Evolutionary conservation across 1,140 invertebrate species (phyloP).

Genomic region (Paralvinella palmiformis): DNA sequence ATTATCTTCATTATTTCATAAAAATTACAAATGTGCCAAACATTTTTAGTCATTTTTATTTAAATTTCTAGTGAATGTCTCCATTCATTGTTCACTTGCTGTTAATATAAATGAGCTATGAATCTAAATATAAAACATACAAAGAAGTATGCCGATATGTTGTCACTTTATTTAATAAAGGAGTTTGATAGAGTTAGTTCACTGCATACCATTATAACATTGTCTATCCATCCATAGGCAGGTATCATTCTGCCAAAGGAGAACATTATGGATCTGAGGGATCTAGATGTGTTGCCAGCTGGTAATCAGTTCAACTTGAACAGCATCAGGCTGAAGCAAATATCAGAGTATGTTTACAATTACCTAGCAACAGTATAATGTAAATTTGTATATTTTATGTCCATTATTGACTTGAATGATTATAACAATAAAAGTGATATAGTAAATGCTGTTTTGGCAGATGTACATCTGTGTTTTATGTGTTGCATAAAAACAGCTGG

Average conservation of each 20-base stretch:
- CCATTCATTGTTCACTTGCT: not conserved
- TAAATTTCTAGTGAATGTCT: too few species aligned
- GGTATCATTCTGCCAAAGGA: constrained; percentile 51
- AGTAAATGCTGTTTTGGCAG: not conserved
- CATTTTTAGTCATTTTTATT: too few species aligned
- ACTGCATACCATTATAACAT: constrained; percentile 3
- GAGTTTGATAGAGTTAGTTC: not conserved
- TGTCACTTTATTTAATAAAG: not conserved
- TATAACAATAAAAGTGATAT: not conserved
- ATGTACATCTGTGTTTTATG: not conserved
- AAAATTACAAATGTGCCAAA: too few species aligned
- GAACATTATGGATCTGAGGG: constrained; percentile 40
- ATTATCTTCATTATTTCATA: too few species aligned
- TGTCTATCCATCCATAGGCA: constrained; percentile 46
- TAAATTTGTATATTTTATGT: too few species aligned
- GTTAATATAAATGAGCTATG: not conserved
- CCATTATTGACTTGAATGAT: too few species aligned
- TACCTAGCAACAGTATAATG: not conserved
- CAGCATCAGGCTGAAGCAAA: constrained; percentile 42
- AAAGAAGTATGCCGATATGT: not conserved
- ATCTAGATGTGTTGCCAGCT: constrained; percentile 39
- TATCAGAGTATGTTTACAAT: constrained; percentile 38
- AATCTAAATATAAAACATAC: not conserved
- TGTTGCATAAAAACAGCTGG: not conserved
- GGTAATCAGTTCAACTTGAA: constrained; percentile 42